A percentile compares a stretch with the other conserved stretches of the same genome.
phyloP scores from a whole-genome alignment of 2,888 invertebrate species.

The Empis livida region DNA sequence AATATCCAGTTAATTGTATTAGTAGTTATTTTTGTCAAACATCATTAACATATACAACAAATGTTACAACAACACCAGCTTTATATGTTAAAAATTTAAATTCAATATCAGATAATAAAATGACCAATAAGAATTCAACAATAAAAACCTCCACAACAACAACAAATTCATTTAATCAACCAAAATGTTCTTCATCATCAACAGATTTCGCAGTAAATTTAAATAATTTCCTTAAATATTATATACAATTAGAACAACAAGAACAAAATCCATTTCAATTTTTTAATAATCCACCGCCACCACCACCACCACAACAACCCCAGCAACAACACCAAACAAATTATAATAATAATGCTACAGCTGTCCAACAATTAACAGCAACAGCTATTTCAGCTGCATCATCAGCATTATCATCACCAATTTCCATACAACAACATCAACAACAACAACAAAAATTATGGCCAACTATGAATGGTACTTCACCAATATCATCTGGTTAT shows the following conservation, averaged over 20 bases:
- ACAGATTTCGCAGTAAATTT: not conserved
- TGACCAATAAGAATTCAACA: not conserved
- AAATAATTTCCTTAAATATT: not conserved
- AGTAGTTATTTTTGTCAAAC: conserved; percentile 15
- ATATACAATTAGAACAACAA: not conserved
- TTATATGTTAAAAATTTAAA: not conserved
- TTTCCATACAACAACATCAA: conserved; percentile 4
- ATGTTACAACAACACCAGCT: not conserved
- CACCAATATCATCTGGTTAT: conserved; percentile 8
- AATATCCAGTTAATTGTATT: conserved; percentile 25
- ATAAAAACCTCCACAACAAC: not conserved
- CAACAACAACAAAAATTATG: conserved; percentile 1
- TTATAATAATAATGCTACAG: not conserved
- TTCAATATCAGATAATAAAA: not conserved
- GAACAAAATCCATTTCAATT: not conserved
- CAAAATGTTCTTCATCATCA: not conserved
- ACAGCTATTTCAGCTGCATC: conserved; percentile 8
- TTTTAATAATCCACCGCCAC: not conserved
- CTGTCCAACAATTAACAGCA: conserved; percentile 7
- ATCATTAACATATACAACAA: conserved; percentile 9
- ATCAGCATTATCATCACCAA: conserved; percentile 6
- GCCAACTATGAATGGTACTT: not conserved
- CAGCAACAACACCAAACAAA: conserved; percentile 11
- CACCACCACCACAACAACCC: not conserved
- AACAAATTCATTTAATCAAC: not conserved